Evolutionary conservation across 2,113 vertebrate species (phyloP).

Genomic region (Synodontis membranacea): DNA sequence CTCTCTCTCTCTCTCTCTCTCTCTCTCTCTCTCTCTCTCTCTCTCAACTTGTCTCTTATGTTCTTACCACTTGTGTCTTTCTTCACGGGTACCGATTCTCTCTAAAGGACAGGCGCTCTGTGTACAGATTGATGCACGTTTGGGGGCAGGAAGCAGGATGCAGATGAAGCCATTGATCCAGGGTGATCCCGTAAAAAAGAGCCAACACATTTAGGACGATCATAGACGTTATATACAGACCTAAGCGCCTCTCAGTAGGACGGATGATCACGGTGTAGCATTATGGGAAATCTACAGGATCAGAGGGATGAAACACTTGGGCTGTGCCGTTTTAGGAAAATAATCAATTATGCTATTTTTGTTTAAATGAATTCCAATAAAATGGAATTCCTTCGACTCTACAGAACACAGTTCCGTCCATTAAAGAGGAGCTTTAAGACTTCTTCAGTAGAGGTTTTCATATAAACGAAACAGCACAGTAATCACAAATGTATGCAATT

Average conservation of each 20-base stretch:
- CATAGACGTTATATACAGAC: slow-evolving; percentile 26
- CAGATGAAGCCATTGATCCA: slow-evolving; percentile 49
- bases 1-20: too few relatives aligned
- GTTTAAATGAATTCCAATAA: background rate
- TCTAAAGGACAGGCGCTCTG: background rate
- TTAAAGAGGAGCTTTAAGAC: too few relatives aligned
- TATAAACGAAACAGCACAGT: background rate
- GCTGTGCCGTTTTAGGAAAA: background rate
- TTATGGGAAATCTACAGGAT: background rate
- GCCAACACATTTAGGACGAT: slow-evolving; percentile 7
- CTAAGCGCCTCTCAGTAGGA: slow-evolving; percentile 2
- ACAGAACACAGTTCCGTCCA: too few relatives aligned
- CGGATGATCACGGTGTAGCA: slow-evolving; percentile 1
- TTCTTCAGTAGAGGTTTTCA: background rate
- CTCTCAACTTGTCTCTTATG: background rate
- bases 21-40: too few relatives aligned
- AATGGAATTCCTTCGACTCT: background rate
- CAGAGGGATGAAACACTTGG: background rate
- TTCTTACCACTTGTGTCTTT: background rate
- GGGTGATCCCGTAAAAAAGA: slow-evolving; percentile 49
- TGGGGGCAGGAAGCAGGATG: slow-evolving; percentile 19
- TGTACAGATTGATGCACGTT: slow-evolving; percentile 36
- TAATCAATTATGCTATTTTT: background rate
- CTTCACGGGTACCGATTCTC: slow-evolving; percentile 3
- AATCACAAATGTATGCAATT: background rate